A percentile compares a stretch with the other conserved stretches of the same genome.
Conservation (phyloP, 2,797 vertebrate species). For the Oreochromis grahami region DNA sequence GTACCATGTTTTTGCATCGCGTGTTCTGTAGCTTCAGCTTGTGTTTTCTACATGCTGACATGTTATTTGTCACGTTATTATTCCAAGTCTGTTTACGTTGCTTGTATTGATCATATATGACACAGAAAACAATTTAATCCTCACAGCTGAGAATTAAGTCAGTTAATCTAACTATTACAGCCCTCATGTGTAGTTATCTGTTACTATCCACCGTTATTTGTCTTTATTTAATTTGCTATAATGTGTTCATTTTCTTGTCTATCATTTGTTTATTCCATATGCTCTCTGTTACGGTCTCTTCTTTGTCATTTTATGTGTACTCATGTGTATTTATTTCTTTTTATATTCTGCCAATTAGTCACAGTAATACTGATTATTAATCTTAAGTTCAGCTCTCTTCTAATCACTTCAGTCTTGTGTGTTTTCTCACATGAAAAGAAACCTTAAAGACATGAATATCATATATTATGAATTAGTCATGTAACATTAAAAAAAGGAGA, state of each 20-base stretch:
- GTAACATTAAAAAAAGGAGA: background rate
- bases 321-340: background rate
- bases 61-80: background rate
- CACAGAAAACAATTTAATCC: background rate
- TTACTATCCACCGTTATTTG: background rate
- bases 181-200: background rate
- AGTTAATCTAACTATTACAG: background rate
- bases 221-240: background rate
- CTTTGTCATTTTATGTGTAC: background rate
- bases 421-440: background rate
- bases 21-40: background rate
- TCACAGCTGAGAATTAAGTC: background rate
- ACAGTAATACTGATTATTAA: background rate
- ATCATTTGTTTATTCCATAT: background rate
- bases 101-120: background rate
- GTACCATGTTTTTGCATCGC: fast-evolving
- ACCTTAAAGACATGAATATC: fast-evolving
- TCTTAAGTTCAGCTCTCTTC: background rate
- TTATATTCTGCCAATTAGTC: background rate
- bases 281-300: background rate
- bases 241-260: background rate
- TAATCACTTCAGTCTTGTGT: background rate
- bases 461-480: background rate
- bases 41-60: background rate
- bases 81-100: background rate